Base-by-base conservation (phyloP, 2,888 invertebrate species). In the Sinhomidia bicolor region DNA sequence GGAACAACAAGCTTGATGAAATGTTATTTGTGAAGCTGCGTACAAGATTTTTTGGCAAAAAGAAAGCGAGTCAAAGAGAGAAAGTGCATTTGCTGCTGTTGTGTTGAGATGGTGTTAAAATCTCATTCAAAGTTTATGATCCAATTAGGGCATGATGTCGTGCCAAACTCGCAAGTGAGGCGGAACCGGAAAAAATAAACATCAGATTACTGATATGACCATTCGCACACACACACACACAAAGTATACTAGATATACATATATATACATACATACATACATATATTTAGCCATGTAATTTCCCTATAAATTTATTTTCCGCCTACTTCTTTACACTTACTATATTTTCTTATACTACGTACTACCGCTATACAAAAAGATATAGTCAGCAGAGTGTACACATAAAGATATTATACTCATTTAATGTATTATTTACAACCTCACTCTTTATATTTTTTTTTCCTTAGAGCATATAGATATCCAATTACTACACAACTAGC, bases 71-170 rank as follows among this genome's bases (percentile, higher is more conserved):
- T 32, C 54, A 78, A 32, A 57, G 41, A 68, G 41, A 68, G 68
- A 78, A 78, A 57, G 54, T 57, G 78, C n/a, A 78, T 78, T 57
- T 26, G 57, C 23, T 26, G 57, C 23, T 7, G 36, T 36, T 80
- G 62, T 60, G 79, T 17, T 74, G 80, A 71, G 74, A 47, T 83
- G 88, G 88, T 85, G 88, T 89, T 89, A 89, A 89, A 89, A 89
- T 84, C 88, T 89, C 88, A 85, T 89, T 89, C 88, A 89, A 89
- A 85, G 80, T 89, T 89, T 89, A 89, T 89, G 88, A 89, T 89
- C 88, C 88, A 89, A 89, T 89, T 89, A 89, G 88, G 71, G 57
- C 71, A 54, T 84, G 85, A 80, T 89, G 85, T 89, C 85, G 85
- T 89, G 88, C 88, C 88, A 89, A 89, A 85, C 80, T 71, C 71